Base-by-base conservation (phyloP, 2,888 invertebrate species). In the Brachyptera risi region DNA sequence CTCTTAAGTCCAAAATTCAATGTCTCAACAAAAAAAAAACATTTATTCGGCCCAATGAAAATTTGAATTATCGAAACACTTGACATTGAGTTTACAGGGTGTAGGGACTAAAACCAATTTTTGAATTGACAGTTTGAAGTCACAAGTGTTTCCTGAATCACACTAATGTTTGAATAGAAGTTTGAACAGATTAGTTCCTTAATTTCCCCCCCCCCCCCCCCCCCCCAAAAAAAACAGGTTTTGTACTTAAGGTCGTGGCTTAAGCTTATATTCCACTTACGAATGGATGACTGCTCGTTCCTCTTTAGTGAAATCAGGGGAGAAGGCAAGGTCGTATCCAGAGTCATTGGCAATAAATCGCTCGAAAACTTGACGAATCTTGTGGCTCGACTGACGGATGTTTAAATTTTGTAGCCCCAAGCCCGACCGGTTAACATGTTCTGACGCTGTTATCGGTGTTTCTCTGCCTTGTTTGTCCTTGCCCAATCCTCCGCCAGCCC, bases 401-500 rank as follows among this genome's bases (percentile, higher is more conserved):
- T 54, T 44, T 19, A 56, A 17, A 23, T 59, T 35, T 40, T 51
- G 23, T 26, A 62, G 35, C 15, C 64, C 64, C 26, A 65, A 54
- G 4, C 66, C 65, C 47, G 65, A 59, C 37, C 64, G 60, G 13
- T 59, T 60, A 3, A 65, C 59, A 27, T 51, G 61, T 40, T 64
- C 58, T 56, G 60, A 40, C 1, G 51, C 58, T n/a, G n/a, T 7
- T 26, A 83, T 75, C 23, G 88, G 88, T 65, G 86, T 84, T 0
- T 77, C 79, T 35, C 85, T 83, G 1, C 89, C 89, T 50, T 80
- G 78, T 0, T 79, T 82, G 1, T 79, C 74, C 1, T 78, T 75
- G 0, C 88, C 89, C 1, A 89, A 74, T 0, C 86, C 86, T 3
- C 87, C 87, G 1, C 88, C 88, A 3, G 77, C 74, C 88, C 88